Conservation (phyloP, 2,797 vertebrate species). For the Oreortyx pictus region DNA sequence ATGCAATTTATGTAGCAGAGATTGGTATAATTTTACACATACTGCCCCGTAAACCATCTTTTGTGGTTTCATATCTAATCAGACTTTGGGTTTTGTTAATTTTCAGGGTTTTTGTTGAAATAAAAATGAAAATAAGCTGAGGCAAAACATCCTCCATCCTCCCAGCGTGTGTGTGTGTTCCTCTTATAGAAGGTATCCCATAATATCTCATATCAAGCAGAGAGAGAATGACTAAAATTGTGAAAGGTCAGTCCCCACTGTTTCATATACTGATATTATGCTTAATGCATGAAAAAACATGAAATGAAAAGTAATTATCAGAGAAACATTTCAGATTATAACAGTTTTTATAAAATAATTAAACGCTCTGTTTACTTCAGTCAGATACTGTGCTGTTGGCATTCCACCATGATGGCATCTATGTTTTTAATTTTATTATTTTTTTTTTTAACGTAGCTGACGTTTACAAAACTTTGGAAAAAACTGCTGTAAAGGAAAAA, state of each 20-base stretch:
- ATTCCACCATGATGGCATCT: background rate
- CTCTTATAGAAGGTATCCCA: background rate
- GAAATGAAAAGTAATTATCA: conserved; percentile 11
- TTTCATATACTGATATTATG: background rate
- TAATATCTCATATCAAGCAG: background rate
- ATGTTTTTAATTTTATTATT: background rate
- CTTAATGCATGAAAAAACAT: background rate
- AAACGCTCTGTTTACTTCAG: background rate
- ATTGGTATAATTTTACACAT: background rate
- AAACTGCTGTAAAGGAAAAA: background rate
- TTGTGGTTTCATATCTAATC: background rate
- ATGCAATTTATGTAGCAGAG: background rate
- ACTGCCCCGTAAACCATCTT: background rate
- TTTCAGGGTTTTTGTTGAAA: background rate
- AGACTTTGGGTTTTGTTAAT: background rate
- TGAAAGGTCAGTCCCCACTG: background rate
- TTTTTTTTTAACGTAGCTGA: background rate
- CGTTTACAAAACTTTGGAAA: background rate
- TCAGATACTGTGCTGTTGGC: background rate
- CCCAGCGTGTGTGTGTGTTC: background rate
- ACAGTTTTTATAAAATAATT: background rate
- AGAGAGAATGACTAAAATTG: background rate
- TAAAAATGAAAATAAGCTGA: background rate
- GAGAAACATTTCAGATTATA: background rate
- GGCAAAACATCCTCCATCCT: background rate